Evolutionary conservation across 1,140 invertebrate genomes (phyloP), one percentile per base, ranked within the genome.

Genomic region (Drusus annulatus): DNA sequence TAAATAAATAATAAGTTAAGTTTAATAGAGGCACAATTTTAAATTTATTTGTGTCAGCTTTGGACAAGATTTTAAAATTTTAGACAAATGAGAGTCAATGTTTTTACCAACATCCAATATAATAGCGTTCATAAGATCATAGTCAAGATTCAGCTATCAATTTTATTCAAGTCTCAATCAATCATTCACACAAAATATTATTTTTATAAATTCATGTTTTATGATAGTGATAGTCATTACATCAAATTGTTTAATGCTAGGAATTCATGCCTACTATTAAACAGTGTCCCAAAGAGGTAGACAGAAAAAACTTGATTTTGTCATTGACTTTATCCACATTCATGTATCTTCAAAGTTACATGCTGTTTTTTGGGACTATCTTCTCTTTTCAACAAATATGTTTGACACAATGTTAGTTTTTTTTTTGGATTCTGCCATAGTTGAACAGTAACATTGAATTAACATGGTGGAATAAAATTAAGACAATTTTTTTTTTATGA

Each of bases 1-100:
- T 52, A 71, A 71, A 52, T 23, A 71, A 71, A 52, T 71, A 71
- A 65, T 28, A 25, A 65, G 56, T 51, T 19, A 71, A 16, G 21
- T 52, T 71, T 71, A 16, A 71, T 45, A 51, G 21, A 65, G 45
- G 50, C 45, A 71, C 68, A 52, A 25, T 54, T 51, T 69, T 69
- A 21, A 16, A 69, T 50, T 69, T 50, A 69, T n/a, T 19, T 19
- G 36, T 50, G 65, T 6, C 7, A 69, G 7, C 25, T 0, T 56
- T 17, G 25, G 21, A 50, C 51, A 71, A 25, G 3, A 21, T 52
- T 28, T 25, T 8, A 52, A 25, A 65, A 71, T 25, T 52, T 71
- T 71, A 71, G 68, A 52, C 19, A 31, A 68, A 65, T 15, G 62
- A 28, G 36, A 65, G 16, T 13, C 25, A 28, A 2, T 2, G 25